Evolutionary conservation across 64 coral and sea anemone species (phyloP).

Genomic region (Porites lutea): DNA sequence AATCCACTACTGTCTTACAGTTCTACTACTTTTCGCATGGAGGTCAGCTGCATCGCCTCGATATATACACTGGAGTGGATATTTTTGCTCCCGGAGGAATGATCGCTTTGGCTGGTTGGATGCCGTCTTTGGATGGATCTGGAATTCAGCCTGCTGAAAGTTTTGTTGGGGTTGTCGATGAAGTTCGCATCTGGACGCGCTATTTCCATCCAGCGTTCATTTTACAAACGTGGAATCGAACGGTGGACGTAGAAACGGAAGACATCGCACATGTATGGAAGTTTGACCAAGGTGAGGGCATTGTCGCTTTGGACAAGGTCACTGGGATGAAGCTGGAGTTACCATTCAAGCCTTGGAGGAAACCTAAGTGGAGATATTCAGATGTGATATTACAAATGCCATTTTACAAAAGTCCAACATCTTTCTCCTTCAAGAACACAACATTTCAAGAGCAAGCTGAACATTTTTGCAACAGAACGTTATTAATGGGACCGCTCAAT

Average conservation of each 20-base stretch:
- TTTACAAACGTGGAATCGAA: slow-evolving; percentile 79
- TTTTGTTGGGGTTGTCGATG: slow-evolving; percentile 87
- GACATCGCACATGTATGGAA: slow-evolving; percentile 84
- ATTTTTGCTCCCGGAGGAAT: slow-evolving; percentile 84
- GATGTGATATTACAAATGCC: slow-evolving; percentile 76
- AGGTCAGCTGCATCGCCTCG: slow-evolving; percentile 77
- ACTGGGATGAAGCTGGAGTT: slow-evolving; percentile 66
- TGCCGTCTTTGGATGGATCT: slow-evolving; percentile 84
- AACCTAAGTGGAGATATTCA: slow-evolving; percentile 82
- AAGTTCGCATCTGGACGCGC: slow-evolving; percentile 93
- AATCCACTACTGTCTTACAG: slow-evolving; percentile 64
- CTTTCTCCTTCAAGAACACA: slow-evolving; percentile 63
- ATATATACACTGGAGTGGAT: slow-evolving; percentile 67
- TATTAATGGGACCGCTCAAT: slow-evolving; percentile 76
- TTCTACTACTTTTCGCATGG: slow-evolving; percentile 84
- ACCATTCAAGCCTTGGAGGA: slow-evolving; percentile 79
- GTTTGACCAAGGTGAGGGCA: slow-evolving; percentile 96
- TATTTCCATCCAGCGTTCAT: slow-evolving; percentile 94
- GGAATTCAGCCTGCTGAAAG: slow-evolving; percentile 62
- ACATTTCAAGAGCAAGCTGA: slow-evolving; percentile 65
- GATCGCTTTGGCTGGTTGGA: slow-evolving; percentile 90
- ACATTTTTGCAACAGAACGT: slow-evolving; percentile 67
- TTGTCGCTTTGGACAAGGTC: slow-evolving; percentile 65
- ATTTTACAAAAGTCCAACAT: slow-evolving; percentile 60
- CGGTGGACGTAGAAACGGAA: slow-evolving; percentile 68